Evolutionary conservation across 1,140 invertebrate genomes (phyloP).

Genomic region (Pentalonia nigronervosa): DNA sequence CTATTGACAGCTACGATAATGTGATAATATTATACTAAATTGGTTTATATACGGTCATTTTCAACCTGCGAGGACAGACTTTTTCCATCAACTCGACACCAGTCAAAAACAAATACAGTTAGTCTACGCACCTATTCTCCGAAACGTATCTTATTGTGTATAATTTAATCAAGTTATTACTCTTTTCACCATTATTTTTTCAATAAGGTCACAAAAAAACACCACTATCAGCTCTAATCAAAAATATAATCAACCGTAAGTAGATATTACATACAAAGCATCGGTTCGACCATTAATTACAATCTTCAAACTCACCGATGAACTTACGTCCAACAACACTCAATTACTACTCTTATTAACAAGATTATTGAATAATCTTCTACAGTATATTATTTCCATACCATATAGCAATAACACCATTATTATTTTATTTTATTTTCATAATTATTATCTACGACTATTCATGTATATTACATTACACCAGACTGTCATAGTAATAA

Average conservation of each 20-base stretch:
- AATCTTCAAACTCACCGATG: neutral
- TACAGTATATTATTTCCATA: neutral
- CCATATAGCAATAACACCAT: too few species aligned
- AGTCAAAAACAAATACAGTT: neutral
- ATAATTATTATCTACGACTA: too few species aligned
- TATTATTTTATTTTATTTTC: too few species aligned
- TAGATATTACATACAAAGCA: neutral
- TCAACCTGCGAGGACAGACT: neutral
- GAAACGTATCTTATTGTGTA: neutral
- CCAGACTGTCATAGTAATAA: too few species aligned
- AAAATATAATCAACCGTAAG: neutral
- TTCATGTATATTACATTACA: too few species aligned
- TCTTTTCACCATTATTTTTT: accelerated
- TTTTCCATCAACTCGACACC: neutral
- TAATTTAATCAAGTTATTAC: neutral
- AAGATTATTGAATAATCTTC: neutral
- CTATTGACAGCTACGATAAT: neutral
- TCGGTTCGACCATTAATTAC: neutral
- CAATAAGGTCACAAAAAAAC: neutral
- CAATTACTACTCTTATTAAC: neutral
- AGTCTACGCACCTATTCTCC: neutral
- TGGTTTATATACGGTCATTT: neutral
- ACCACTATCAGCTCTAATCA: neutral
- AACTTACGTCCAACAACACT: neutral
- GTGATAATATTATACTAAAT: neutral